Evolutionary conservation across 2,113 vertebrate genomes (phyloP), one percentile per base, ranked within the genome.

Genomic region (Corythornis madagascariensis): DNA sequence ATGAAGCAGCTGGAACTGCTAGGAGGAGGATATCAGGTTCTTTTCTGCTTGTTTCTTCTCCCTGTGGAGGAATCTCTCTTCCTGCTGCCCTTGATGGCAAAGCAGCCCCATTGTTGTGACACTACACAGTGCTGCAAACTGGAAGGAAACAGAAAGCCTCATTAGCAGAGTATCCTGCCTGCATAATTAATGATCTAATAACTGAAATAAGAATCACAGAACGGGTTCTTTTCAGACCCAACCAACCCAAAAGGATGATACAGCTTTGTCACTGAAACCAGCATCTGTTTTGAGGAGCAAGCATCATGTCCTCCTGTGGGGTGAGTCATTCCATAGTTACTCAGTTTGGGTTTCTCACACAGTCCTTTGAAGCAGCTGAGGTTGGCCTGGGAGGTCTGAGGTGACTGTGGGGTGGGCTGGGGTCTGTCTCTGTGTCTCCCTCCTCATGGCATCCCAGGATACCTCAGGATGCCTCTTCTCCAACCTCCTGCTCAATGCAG

Each of bases 81-180:
- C 78, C 93, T 91, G 56, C 81, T 94, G 83, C 28, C 56, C 26
- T 92, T 94, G 67, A 76, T 56, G 78, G 38, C 52, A 53, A 38
- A 35, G 29, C 69, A 85, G 33, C 13, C n/a, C 3, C 11, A 60
- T 31, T 59, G 33, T 86, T 86, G 53, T 48, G 81, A 0, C 1
- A 3, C 52, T 72, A n/a, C 33, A 55, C 43, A 53, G 14, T 56
- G 70, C 67, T 85, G 76, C 65, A 78, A 61, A 74, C 79, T 90
- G 83, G 53, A 92, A 81, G 56, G n/a, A 75, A 42, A 3, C 42
- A 84, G 80, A 47, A 85, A 57, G 45, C 71, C 43, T 86, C 35
- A 22, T 71, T 86, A 55, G 48, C 56, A 38, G 72, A 83, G 65
- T 66, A 57, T 78, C 53, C 66, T 88, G 70, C 65, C 47, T 86